Base-by-base conservation (phyloP, 2,797 vertebrate genomes). In the Pseudochaenichthys georgianus region DNA sequence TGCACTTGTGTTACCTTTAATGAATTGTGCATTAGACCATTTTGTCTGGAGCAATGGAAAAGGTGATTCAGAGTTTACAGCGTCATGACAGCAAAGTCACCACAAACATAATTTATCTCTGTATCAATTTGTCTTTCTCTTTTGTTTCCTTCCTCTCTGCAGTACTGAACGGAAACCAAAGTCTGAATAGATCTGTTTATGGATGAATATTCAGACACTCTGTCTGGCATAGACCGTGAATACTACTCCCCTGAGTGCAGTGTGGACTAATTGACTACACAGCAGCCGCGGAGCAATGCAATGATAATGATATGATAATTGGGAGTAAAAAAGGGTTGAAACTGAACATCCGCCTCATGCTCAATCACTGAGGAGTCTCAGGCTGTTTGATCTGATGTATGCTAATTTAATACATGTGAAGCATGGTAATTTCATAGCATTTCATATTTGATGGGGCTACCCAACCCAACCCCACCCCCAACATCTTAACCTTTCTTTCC, bases 291-390 rank as follows among this genome's bases (percentile, higher is more conserved):
- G 50, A 85, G 61, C 70, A 67, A 59, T 50, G 61, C 86, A 81
- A 87, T 88, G 89, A 72, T 90, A 92, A 94, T 93, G 80, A 86
- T 88, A 92, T 91, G 90, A 88, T 91, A 94, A 94, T 92, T 83
- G 87, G 86, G 50, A 88, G 81, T 87, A 83, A 89, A 92, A 90
- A 65, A 57, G 71, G 85, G 82, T 87, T 89, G 88, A 91, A 92
- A 89, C 75, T 82, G 81, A 92, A 91, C 89, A 89, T 82, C 88
- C 60, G 83, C 66, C 84, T 82, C 76, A 65, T 79, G 80, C 86
- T 83, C 86, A 91, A 91, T 86, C 73, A 81, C 83, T 54, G 61
- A 84, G 85, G 75, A 87, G 82, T 91, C 83, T 77, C 63, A 9
- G 83, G 77, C 82, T 78, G 83, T 92, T 91, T 88, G 82, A 91